Percentiles rank a stretch among this genome's conserved stretches.
Conservation (phyloP, 1,140 invertebrate species). For the Battus philenor region DNA sequence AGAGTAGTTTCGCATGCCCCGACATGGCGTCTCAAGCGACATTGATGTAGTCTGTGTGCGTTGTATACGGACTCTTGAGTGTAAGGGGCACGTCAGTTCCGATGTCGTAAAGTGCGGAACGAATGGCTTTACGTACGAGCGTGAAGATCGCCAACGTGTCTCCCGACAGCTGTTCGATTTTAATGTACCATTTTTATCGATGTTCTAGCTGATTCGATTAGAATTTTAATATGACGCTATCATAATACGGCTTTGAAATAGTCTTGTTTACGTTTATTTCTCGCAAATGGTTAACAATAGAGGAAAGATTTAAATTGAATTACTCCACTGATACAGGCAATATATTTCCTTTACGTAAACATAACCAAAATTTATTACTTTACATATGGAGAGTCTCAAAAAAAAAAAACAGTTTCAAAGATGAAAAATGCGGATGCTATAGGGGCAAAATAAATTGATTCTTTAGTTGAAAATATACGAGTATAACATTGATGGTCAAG, state of each 20-base stretch:
- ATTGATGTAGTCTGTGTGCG: conserved; percentile 30
- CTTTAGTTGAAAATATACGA: no score
- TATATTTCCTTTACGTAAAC: no score
- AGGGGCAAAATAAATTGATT: no score
- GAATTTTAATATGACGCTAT: conserved; percentile 48
- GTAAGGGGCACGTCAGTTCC: conserved; percentile 20
- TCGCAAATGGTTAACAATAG: no score
- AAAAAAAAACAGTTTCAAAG: no score
- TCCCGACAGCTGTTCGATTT: conserved; percentile 28
- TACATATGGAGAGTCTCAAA: neutral
- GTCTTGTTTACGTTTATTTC: no score
- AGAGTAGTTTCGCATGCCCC: conserved; percentile 11
- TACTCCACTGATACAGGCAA: no score
- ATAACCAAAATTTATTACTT: no score
- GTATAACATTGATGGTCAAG: no score
- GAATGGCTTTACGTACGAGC: conserved; percentile 36
- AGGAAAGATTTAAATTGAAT: no score
- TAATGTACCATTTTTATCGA: conserved; percentile 41
- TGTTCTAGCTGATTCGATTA: conserved; percentile 34
- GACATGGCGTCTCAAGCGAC: conserved; percentile 20
- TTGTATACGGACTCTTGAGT: conserved; percentile 22
- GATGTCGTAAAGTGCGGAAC: conserved; percentile 44
- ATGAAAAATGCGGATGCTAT: no score
- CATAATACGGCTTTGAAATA: no score
- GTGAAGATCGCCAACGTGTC: conserved; percentile 26